Conservation (phyloP, 1,140 invertebrate species). For the Diabrotica virgifera region DNA sequence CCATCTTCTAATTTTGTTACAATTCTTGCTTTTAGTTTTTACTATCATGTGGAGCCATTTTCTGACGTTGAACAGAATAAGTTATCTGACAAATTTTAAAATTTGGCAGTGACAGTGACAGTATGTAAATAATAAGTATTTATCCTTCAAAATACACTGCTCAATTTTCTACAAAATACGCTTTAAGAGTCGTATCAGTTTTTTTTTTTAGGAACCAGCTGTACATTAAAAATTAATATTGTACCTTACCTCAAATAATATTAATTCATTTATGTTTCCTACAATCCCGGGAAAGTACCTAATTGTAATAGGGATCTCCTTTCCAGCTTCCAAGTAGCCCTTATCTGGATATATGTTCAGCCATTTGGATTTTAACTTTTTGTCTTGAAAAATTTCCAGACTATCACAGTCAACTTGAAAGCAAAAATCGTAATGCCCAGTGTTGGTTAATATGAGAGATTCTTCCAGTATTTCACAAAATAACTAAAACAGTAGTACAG, state of each 20-base stretch:
- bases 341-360: slow-evolving; percentile 38
- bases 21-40: too few species aligned
- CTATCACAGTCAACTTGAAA: slow-evolving; percentile 21
- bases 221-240: too few species aligned
- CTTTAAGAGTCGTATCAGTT: too few species aligned
- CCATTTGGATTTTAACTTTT: slow-evolving; percentile 26
- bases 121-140: too few species aligned
- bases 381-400: neutral
- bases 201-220: too few species aligned
- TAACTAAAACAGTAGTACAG: slow-evolving; percentile 24
- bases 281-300: slow-evolving; percentile 40
- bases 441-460: slow-evolving; percentile 22
- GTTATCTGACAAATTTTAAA: too few species aligned
- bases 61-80: too few species aligned
- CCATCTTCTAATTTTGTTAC: too few species aligned
- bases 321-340: slow-evolving; percentile 35
- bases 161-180: too few species aligned
- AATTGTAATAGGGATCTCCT: slow-evolving; percentile 33
- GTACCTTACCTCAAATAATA: slow-evolving; percentile 35
- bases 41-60: too few species aligned
- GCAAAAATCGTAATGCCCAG: slow-evolving; percentile 21
- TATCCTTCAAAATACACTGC: too few species aligned
- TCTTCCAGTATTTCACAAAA: slow-evolving; percentile 36
- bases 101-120: too few species aligned
- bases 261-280: slow-evolving; percentile 36